phyloP scores from a whole-genome alignment of 2,888 invertebrate genomes.

The Andrena dorsata region DNA sequence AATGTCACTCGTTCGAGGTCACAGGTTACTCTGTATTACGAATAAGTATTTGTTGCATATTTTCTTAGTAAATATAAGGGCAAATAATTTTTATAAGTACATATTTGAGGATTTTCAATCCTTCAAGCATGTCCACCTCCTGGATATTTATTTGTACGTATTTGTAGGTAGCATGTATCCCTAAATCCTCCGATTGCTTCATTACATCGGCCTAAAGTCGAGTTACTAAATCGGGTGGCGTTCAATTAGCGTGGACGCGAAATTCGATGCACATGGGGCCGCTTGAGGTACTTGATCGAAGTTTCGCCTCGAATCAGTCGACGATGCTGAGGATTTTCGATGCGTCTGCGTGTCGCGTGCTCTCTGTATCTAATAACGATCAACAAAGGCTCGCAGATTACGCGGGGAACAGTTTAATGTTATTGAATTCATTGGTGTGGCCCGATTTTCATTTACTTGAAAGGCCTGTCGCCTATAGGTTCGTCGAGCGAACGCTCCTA shows the following conservation, averaged over 20 bases:
- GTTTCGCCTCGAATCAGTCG: neutral
- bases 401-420: slow-evolving; percentile 26
- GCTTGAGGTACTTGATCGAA: neutral
- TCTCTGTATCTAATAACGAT: neutral
- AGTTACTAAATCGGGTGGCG: neutral
- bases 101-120: too few species aligned
- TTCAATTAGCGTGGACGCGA: neutral
- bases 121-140: too few species aligned
- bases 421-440: slow-evolving; percentile 41
- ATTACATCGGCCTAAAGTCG: neutral
- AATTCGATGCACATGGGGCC: neutral
- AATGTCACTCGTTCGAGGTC: neutral
- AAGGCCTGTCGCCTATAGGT: slow-evolving; percentile 15
- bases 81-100: too few species aligned
- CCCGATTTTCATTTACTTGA: slow-evolving; percentile 49
- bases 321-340: neutral
- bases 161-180: too few species aligned
- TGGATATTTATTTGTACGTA: too few species aligned
- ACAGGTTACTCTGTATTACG: too few species aligned
- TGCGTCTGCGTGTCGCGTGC: neutral
- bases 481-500: slow-evolving; percentile 2
- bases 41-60: too few species aligned
- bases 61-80: too few species aligned
- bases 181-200: neutral
- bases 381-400: slow-evolving; percentile 36